These are phyloP conservation scores for Trichogramma dendrolimi DNA, from an alignment of 2,888 invertebrate species.

Conservation along the genomic window DNA sequence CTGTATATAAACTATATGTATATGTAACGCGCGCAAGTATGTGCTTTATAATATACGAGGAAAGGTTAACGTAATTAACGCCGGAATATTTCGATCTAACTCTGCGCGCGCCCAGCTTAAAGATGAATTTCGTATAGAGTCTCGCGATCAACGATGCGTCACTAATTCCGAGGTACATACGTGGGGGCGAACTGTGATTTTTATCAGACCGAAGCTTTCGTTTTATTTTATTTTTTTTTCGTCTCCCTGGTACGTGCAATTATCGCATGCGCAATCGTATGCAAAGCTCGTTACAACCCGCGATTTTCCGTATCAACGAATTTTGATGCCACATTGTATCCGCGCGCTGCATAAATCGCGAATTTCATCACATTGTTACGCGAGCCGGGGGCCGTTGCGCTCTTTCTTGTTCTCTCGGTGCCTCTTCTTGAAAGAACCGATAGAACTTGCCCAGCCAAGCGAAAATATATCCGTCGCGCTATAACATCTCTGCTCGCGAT, in stretches of 20 bases:
- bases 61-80: conserved; percentile 12
- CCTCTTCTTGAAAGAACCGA: conserved; percentile 2
- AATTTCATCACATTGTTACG: conserved; percentile 15
- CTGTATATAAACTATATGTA: too few relatives aligned
- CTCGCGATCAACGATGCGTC: too few relatives aligned
- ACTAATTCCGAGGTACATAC: too few relatives aligned
- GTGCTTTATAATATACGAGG: not conserved
- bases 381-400: not conserved
- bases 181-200: too few relatives aligned
- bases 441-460: conserved; percentile 13
- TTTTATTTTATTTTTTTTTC: too few relatives aligned
- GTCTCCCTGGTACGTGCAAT: too few relatives aligned
- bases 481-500: conserved; percentile 22
- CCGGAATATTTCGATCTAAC: conserved; percentile 1
- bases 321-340: too few relatives aligned
- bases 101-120: not conserved
- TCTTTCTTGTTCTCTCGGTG: not conserved
- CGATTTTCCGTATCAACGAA: too few relatives aligned
- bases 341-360: not conserved
- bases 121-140: too few relatives aligned
- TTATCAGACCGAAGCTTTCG: too few relatives aligned
- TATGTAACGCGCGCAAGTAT: not conserved
- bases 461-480: not conserved
- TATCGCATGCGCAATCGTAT: too few relatives aligned
- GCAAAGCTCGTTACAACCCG: too few relatives aligned